These are phyloP conservation scores for Euglossa dilemma DNA, from an alignment of 1,140 invertebrate species.

Conservation along the genomic window DNA sequence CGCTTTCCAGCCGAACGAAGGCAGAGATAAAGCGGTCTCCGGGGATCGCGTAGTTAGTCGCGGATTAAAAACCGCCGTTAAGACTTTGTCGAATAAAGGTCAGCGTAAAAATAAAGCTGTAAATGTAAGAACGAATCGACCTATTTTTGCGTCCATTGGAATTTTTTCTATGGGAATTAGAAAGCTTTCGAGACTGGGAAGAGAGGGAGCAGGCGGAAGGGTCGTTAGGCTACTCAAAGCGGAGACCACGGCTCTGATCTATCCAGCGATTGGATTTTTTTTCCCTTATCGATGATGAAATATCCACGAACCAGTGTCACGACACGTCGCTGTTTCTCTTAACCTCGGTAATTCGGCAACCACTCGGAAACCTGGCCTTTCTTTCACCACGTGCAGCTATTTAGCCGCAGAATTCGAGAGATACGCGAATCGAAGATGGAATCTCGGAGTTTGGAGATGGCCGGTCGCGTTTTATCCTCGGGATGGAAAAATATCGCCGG, in stretches of 20 bases:
- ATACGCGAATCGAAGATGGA: no score
- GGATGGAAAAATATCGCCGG: background rate
- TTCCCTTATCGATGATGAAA: background rate
- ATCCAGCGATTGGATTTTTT: background rate
- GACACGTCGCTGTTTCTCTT: no score
- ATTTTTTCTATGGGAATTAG: slow-evolving; percentile 8
- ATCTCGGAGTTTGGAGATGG: no score
- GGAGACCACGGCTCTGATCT: background rate
- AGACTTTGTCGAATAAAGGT: slow-evolving; percentile 13
- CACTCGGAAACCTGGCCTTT: no score
- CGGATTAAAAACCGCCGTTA: slow-evolving; percentile 18
- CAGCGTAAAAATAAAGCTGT: slow-evolving; percentile 23
- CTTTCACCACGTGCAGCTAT: no score
- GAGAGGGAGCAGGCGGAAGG: background rate
- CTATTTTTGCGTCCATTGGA: background rate
- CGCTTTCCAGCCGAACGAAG: background rate
- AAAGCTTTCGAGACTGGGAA: background rate
- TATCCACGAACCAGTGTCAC: background rate
- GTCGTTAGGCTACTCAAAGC: background rate
- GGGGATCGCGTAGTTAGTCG: background rate
- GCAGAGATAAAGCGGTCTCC: slow-evolving; percentile 20
- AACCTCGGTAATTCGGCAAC: no score
- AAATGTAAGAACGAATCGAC: slow-evolving; percentile 15
- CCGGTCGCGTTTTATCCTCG: background rate
- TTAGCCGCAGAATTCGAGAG: no score